phyloP scores from a whole-genome alignment of 2,797 vertebrate genomes.

The Cyclura pinguis region DNA sequence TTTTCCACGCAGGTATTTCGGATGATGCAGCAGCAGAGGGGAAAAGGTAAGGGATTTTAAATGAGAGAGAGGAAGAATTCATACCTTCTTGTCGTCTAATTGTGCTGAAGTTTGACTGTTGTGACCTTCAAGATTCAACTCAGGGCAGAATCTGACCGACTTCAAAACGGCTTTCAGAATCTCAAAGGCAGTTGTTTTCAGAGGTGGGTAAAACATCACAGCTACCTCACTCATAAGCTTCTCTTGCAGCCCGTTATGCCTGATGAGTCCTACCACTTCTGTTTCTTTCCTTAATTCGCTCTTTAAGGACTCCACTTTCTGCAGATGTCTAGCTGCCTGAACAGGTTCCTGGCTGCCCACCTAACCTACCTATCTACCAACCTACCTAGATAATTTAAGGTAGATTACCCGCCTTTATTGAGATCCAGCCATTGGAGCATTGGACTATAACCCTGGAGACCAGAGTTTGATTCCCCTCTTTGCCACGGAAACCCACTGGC shows the following conservation, averaged over 20 bases:
- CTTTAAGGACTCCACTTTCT: neutral
- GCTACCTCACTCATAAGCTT: neutral
- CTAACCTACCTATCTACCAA: no score
- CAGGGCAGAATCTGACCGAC: neutral
- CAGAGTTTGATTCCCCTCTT: no score
- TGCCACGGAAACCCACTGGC: no score
- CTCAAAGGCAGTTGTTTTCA: neutral
- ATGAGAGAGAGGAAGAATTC: conserved; percentile 25
- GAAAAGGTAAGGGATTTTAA: conserved; percentile 33
- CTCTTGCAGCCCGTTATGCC: neutral
- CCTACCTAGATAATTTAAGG: no score
- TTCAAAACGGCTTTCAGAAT: neutral
- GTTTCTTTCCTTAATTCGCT: no score
- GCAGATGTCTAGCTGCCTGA: neutral
- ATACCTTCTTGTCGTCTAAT: neutral
- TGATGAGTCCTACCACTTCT: no score
- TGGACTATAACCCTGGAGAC: no score
- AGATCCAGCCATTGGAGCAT: no score
- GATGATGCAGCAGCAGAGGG: neutral
- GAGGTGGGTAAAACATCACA: no score
- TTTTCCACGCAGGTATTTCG: neutral
- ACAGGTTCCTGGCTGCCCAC: neutral
- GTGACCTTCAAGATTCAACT: neutral
- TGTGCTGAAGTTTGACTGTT: conserved; percentile 23
- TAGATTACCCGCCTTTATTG: neutral